Evolutionary conservation across 37 sponge, comb jelly and placozoan genomes (phyloP), one percentile per base, ranked within the genome.

Genomic region (Bolinopsis microptera): DNA sequence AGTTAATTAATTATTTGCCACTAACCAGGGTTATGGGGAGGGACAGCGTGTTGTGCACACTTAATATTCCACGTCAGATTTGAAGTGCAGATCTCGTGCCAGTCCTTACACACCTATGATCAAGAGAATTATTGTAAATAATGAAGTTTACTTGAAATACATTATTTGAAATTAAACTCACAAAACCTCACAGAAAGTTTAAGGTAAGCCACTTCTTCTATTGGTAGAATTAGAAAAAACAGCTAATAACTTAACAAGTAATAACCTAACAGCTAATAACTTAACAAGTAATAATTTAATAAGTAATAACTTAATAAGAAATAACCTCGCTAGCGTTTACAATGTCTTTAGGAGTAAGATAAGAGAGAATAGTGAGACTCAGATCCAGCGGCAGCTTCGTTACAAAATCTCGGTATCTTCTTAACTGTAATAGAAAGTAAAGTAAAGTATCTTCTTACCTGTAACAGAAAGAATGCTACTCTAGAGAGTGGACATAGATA

Each of bases 241-340:
- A 5, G 5, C 61, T 48, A 48, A 48, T 48, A 48, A 48, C 61
- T 48, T 13, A 48, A n/a, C 13, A 48, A 48, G 61, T 48, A 18
- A 48, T 48, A 5, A 48, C 9, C 13, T 48, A 48, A n/a, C n/a
- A n/a, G n/a, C n/a, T n/a, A n/a, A n/a, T n/a, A 48, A 86, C 90
- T 48, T 86, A 40, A 27, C 90, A 39, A n/a, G 90, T n/a, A n/a
- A n/a, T n/a, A n/a, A n/a, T n/a, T n/a, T n/a, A n/a, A n/a, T 48
- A 48, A 48, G 61, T 48, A 18, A 48, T 48, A 5, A 48, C 9
- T 48, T 48, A 48, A n/a, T n/a, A n/a, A n/a, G n/a, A n/a, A n/a
- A n/a, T n/a, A 48, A 86, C 90, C 90, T 86, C 90, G 28, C 90
- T 86, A n/a, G 90, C 90, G 31, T 86, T 86, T 3, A 86, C 8